Evolutionary conservation across 37 sponge, comb jelly and placozoan genomes (phyloP).

Genomic region (Bolinopsis microptera): DNA sequence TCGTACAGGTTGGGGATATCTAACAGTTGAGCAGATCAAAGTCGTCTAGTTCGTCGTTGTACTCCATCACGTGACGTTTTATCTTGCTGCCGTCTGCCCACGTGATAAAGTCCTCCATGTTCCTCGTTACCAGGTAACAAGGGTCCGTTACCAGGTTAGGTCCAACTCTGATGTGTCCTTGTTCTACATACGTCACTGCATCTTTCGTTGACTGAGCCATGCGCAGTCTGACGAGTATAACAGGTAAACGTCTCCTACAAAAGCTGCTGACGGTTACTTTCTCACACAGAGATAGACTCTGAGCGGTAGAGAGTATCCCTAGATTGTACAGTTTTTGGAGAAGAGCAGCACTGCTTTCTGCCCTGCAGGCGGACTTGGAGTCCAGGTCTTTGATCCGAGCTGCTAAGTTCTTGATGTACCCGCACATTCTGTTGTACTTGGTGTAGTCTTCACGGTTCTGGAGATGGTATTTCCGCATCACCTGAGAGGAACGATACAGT

Average conservation of each 20-base stretch:
- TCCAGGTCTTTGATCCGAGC: constrained; percentile 79
- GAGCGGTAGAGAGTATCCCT: constrained; percentile 73
- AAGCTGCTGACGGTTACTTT: constrained; percentile 85
- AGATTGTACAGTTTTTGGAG: constrained; percentile 80
- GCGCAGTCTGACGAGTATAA: constrained; percentile 86
- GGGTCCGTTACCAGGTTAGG: constrained; percentile 92
- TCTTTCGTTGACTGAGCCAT: constrained; percentile 89
- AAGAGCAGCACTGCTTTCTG: constrained; percentile 71
- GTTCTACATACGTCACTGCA: constrained; percentile 90
- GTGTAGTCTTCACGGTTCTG: constrained; percentile 95
- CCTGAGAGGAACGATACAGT: too few relatives aligned
- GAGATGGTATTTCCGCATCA: constrained; percentile 86
- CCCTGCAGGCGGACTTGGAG: constrained; percentile 73
- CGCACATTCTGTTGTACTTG: constrained; percentile 85
- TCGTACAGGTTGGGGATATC: too few relatives aligned
- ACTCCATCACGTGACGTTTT: constrained; percentile 87
- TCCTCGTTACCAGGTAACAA: constrained; percentile 94
- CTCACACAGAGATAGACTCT: constrained; percentile 88
- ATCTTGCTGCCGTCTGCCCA: constrained; percentile 97
- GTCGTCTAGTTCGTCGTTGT: constrained; percentile 75
- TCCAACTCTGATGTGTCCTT: constrained; percentile 95
- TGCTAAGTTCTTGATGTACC: constrained; percentile 72
- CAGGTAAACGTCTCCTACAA: constrained; percentile 90
- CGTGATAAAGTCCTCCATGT: constrained; percentile 94
- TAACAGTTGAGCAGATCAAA: constrained; percentile 58